Percentiles rank a stretch among this genome's conserved stretches.
Conservation (phyloP, 2,888 invertebrate species). For the Cylindroiulus punctatus region DNA sequence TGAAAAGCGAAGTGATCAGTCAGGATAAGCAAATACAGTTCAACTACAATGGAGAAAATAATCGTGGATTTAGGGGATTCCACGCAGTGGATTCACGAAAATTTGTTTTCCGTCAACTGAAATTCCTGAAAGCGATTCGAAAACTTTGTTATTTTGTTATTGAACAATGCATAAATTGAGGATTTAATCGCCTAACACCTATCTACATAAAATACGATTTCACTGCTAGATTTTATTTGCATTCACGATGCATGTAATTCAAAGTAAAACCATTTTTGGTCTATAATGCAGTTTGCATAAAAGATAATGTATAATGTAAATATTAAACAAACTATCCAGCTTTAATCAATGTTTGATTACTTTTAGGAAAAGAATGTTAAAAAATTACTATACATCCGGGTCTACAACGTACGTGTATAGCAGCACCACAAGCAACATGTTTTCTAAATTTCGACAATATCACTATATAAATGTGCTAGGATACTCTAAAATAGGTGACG, state of each 20-base stretch:
- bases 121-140: not conserved
- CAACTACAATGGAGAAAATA: slow-evolving; percentile 3
- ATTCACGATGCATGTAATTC: not conserved
- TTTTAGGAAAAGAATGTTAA: no score
- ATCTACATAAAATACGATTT: not conserved
- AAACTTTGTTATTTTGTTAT: not conserved
- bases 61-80: not conserved
- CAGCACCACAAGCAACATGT: no score
- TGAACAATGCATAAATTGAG: not conserved
- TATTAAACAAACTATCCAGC: no score
- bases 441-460: no score
- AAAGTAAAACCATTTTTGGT: not conserved
- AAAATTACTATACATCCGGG: no score
- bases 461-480: no score
- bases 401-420: no score
- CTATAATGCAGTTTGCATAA: no score
- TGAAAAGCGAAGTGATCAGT: slow-evolving; percentile 13
- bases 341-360: no score
- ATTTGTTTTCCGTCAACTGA: not conserved
- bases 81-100: not conserved
- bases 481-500: no score
- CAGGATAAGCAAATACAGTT: slow-evolving; percentile 26
- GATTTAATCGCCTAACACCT: slow-evolving; percentile 5
- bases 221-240: not conserved
- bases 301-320: no score